phyloP scores from a whole-genome alignment of 2,888 invertebrate genomes.

The Philereme vetulata region DNA sequence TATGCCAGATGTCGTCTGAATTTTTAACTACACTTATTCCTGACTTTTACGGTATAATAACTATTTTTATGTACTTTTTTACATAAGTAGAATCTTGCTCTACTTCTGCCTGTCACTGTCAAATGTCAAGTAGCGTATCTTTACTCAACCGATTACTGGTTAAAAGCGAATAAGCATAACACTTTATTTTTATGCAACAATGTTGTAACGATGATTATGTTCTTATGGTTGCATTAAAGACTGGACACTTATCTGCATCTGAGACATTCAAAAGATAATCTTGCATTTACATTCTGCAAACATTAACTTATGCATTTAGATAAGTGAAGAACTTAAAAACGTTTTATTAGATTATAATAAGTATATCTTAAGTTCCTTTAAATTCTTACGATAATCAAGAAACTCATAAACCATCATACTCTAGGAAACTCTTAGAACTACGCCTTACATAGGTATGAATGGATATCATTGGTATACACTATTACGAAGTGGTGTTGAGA shows the following conservation, averaged over 20 bases:
- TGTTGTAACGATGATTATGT: slow-evolving; percentile 5
- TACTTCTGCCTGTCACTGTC: slow-evolving; percentile 13
- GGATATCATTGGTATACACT: no score
- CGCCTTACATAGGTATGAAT: no score
- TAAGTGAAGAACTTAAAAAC: slow-evolving; percentile 6
- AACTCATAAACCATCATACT: no score
- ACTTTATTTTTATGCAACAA: slow-evolving; percentile 4
- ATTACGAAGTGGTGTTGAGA: no score
- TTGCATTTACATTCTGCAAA: slow-evolving; percentile 1
- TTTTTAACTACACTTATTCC: slow-evolving; percentile 6
- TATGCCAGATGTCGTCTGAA: slow-evolving; percentile 20
- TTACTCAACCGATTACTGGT: neutral
- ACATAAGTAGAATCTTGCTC: neutral
- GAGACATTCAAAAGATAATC: slow-evolving; percentile 10
- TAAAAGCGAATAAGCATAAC: slow-evolving; percentile 4
- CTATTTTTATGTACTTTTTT: neutral
- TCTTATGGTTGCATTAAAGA: slow-evolving; percentile 4
- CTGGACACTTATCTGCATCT: slow-evolving; percentile 6
- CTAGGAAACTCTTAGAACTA: no score
- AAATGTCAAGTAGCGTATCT: neutral
- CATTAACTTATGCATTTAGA: slow-evolving; percentile 4
- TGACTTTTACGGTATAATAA: slow-evolving; percentile 2
- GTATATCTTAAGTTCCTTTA: neutral
- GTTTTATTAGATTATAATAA: neutral
- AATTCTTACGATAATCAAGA: no score